Conservation (phyloP, 2,888 invertebrate species). For the Hartigia nigra region DNA sequence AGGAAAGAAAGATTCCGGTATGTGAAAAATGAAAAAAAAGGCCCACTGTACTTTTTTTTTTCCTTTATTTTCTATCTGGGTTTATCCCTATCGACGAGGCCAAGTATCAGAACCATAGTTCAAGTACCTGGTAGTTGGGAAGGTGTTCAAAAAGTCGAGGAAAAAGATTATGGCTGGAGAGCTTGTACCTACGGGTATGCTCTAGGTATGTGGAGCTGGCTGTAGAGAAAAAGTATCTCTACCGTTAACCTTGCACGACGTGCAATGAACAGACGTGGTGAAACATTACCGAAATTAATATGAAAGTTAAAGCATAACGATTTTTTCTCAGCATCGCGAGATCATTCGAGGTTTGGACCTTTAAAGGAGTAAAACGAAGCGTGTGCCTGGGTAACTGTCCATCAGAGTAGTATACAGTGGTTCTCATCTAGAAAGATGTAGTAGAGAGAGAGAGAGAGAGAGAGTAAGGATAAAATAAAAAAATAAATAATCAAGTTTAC, state of each 20-base stretch:
- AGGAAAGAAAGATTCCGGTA: too few species aligned
- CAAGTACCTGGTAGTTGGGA: too few species aligned
- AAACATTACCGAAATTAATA: slow-evolving; percentile 23
- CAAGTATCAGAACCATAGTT: too few species aligned
- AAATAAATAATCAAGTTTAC: too few species aligned
- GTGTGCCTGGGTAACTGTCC: slow-evolving; percentile 3
- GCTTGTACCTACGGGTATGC: too few species aligned
- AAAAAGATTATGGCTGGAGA: too few species aligned
- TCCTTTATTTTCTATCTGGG: too few species aligned
- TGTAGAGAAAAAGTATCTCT: slow-evolving; percentile 7
- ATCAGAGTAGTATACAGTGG: not conserved
- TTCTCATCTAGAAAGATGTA: not conserved
- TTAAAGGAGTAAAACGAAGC: slow-evolving; percentile 3
- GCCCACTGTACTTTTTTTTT: too few species aligned
- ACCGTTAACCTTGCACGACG: slow-evolving; percentile 19
- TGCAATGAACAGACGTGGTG: slow-evolving; percentile 9
- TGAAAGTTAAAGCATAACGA: slow-evolving; percentile 22
- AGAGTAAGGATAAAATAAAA: too few species aligned
- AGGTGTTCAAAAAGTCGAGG: too few species aligned
- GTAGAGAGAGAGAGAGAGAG: not conserved
- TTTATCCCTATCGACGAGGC: too few species aligned
- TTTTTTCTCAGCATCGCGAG: slow-evolving; percentile 1
- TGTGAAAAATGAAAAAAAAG: too few species aligned
- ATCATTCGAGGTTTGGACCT: not conserved
- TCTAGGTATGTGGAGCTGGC: not conserved